Conservation (phyloP, 2,888 invertebrate genomes). For the Melinaea marsaeus region DNA sequence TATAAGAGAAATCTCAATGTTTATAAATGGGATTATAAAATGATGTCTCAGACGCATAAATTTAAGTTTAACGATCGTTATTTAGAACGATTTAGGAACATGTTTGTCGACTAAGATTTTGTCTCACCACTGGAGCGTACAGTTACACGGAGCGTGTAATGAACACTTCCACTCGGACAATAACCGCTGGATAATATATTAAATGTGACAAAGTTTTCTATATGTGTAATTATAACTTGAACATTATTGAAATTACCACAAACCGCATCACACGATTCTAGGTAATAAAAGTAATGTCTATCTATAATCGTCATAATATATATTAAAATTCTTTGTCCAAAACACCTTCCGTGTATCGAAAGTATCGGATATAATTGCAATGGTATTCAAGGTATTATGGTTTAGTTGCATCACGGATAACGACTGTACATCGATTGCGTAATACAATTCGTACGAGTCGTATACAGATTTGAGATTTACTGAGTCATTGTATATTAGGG, state of each 20-base stretch:
- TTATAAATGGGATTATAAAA: not conserved
- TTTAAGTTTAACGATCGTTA: not conserved
- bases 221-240: slow-evolving; percentile 15
- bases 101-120: slow-evolving; percentile 42
- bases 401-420: slow-evolving; percentile 52
- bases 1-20: no score
- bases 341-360: slow-evolving; percentile 24
- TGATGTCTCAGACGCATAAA: not conserved
- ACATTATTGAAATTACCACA: slow-evolving; percentile 21
- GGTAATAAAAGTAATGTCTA: no score
- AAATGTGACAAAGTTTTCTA: slow-evolving; percentile 61
- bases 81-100: slow-evolving; percentile 14
- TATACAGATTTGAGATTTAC: not conserved
- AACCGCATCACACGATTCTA: slow-evolving; percentile 35
- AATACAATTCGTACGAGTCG: slow-evolving; percentile 13
- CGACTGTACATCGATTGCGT: slow-evolving; percentile 23
- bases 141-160: slow-evolving; percentile 66
- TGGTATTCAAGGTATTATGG: slow-evolving; percentile 57
- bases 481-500: no score
- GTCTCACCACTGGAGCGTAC: slow-evolving; percentile 65
- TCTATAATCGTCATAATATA: no score
- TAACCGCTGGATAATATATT: slow-evolving; percentile 70
- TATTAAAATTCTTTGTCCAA: no score
- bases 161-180: slow-evolving; percentile 71
- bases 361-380: slow-evolving; percentile 51